phyloP scores from a whole-genome alignment of 23 tunicate genomes.

The Corella eumyota region DNA sequence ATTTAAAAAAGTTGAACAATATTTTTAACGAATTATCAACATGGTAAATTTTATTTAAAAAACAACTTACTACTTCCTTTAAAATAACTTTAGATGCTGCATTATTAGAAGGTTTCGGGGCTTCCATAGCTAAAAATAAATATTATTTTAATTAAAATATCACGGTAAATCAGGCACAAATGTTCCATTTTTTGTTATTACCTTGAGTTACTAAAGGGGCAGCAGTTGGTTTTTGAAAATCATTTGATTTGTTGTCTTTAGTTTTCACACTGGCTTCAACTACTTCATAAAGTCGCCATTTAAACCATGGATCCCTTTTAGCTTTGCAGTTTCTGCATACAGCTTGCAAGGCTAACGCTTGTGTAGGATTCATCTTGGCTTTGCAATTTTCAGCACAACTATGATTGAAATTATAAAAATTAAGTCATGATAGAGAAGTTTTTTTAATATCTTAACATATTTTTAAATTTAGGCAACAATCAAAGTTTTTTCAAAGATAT shows the following conservation, averaged over 20 bases:
- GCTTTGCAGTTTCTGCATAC: constrained; percentile 59
- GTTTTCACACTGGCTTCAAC: neutral
- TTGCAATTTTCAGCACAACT: constrained; percentile 93
- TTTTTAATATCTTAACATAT: neutral
- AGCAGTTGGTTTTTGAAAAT: neutral
- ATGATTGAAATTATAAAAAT: constrained; percentile 3
- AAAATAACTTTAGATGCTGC: neutral
- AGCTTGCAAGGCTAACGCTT: constrained; percentile 65
- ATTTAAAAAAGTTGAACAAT: neutral
- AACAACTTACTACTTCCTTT: constrained; percentile 2
- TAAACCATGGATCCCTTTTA: constrained; percentile 38
- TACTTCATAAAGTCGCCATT: constrained; percentile 59
- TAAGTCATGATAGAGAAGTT: neutral
- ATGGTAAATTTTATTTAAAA: too few species aligned
- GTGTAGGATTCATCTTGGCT: constrained; percentile 74
- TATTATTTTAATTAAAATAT: too few species aligned
- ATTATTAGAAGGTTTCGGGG: too few species aligned
- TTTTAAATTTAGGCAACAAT: too few species aligned
- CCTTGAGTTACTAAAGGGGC: constrained; percentile 7
- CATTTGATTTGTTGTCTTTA: too few species aligned
- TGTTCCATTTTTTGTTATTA: neutral
- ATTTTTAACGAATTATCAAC: too few species aligned
- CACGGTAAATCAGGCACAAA: too few species aligned
- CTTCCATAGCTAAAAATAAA: too few species aligned
- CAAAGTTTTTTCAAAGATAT: neutral